Percentiles rank a stretch among this genome's conserved stretches.
These are phyloP conservation scores for Etheostoma cragini DNA, from an alignment of 2,113 vertebrate species.

Conservation along the genomic window DNA sequence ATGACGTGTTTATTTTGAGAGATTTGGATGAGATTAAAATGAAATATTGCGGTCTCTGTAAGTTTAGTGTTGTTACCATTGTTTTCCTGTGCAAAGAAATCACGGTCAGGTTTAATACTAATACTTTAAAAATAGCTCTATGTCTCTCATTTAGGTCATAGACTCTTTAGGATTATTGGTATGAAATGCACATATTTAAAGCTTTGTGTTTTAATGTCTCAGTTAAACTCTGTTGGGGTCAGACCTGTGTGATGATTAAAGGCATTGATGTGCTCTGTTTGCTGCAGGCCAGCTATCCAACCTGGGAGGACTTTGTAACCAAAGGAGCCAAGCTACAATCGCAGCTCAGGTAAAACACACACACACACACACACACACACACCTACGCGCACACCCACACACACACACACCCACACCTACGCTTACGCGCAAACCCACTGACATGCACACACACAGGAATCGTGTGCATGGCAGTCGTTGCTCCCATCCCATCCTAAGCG, in stretches of 20 bases:
- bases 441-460: too few species aligned
- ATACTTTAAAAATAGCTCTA: constrained; percentile 7
- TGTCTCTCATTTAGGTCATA: not conserved
- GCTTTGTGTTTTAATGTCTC: not conserved
- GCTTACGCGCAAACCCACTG: too few species aligned
- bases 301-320: constrained; percentile 89
- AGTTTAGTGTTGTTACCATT: too few species aligned
- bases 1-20: not conserved
- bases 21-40: not conserved
- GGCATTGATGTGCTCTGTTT: constrained; percentile 2
- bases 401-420: not conserved
- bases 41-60: not conserved
- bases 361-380: not conserved
- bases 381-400: not conserved
- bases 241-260: not conserved
- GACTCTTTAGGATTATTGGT: constrained; percentile 14
- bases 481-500: too few species aligned
- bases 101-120: not conserved
- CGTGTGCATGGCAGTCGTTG: too few species aligned
- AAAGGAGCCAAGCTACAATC: constrained; percentile 89
- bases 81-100: not conserved
- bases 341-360: constrained; percentile 84
- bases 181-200: constrained; percentile 1
- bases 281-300: constrained; percentile 87
- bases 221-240: not conserved